Percentiles rank a stretch among this genome's conserved stretches.
Conservation (phyloP, 1,140 invertebrate species). For the Drosophila biarmipes region DNA sequence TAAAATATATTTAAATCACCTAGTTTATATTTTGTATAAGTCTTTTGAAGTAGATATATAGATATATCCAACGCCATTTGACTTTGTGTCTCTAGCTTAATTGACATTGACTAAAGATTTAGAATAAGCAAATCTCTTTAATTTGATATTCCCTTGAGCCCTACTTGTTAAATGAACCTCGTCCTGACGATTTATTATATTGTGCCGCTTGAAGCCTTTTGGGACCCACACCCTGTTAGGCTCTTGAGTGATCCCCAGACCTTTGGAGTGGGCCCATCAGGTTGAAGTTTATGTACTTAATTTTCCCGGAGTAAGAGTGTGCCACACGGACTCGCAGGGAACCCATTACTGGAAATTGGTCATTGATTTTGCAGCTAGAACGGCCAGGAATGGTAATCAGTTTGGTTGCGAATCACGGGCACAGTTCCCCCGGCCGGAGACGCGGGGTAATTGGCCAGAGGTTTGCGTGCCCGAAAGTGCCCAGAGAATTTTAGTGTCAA, state of each 20-base stretch:
- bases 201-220: neutral
- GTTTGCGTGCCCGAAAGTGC: constrained; percentile 72
- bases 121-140: too few relatives aligned
- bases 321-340: constrained; percentile 20
- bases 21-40: too few relatives aligned
- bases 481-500: constrained; percentile 74
- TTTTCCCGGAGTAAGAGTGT: constrained; percentile 31
- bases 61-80: too few relatives aligned
- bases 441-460: constrained; percentile 64
- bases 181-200: neutral
- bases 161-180: too few relatives aligned
- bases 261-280: constrained; percentile 15
- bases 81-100: too few relatives aligned
- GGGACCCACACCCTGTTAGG: constrained; percentile 1
- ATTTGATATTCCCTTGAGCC: too few relatives aligned
- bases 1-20: too few relatives aligned
- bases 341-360: constrained; percentile 68
- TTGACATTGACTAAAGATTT: too few relatives aligned
- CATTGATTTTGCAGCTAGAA: constrained; percentile 61
- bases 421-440: constrained; percentile 2
- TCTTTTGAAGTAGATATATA: too few relatives aligned
- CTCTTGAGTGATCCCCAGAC: constrained; percentile 1
- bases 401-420: constrained; percentile 64
- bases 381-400: constrained; percentile 70
- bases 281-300: constrained; percentile 28